These are phyloP conservation scores for Tryphoninae sp. DNA, from an alignment of 2,888 invertebrate species.

Conservation along the genomic window DNA sequence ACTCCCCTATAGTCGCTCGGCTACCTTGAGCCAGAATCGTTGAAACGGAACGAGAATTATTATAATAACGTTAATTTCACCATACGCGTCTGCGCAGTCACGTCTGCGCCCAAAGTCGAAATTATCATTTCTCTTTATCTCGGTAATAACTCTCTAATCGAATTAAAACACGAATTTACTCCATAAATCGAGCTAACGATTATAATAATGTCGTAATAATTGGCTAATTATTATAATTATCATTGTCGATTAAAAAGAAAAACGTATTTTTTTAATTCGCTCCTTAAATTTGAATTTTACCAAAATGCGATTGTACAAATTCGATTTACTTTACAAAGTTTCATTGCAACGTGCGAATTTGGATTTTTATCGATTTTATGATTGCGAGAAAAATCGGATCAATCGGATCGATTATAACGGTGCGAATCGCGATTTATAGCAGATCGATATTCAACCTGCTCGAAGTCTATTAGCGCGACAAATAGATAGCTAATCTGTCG, in stretches of 20 bases:
- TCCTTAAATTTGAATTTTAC: too few species aligned
- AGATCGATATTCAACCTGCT: neutral
- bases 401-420: too few species aligned
- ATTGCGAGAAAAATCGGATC: too few species aligned
- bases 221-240: too few species aligned
- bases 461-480: neutral
- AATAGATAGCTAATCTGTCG: neutral
- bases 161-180: neutral
- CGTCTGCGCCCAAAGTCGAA: conserved; percentile 27
- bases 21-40: conserved; percentile 80
- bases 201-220: too few species aligned
- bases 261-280: too few species aligned
- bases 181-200: neutral
- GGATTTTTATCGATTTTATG: too few species aligned
- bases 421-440: too few species aligned
- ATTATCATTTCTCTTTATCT: neutral
- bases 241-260: too few species aligned
- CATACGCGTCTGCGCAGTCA: conserved; percentile 52
- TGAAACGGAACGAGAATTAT: conserved; percentile 77
- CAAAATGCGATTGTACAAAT: too few species aligned
- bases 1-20: conserved; percentile 64
- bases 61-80: conserved; percentile 71
- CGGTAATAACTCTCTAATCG: neutral
- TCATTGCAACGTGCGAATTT: too few species aligned
- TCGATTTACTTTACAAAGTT: too few species aligned